Percentiles rank a stretch among this genome's conserved stretches.
phyloP scores from a whole-genome alignment of 2,888 invertebrate genomes.

The Strigamia maritima region DNA sequence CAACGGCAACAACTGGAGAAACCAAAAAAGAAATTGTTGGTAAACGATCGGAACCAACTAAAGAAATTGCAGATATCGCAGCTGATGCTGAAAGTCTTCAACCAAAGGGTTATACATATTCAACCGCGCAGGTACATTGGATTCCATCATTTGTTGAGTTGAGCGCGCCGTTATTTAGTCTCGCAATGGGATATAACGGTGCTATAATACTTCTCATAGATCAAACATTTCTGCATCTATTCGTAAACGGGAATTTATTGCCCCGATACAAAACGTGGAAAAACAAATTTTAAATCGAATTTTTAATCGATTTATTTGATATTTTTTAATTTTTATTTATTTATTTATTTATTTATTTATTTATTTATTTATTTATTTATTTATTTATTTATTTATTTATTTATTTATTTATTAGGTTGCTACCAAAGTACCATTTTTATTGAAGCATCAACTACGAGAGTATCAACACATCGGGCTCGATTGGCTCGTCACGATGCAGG shows the following conservation, averaged over 20 bases:
- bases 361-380: slow-evolving; percentile 45
- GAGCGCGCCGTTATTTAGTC: not conserved
- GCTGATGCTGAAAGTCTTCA: slow-evolving; percentile 93
- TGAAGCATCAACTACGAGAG: slow-evolving; percentile 85
- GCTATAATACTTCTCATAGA: slow-evolving; percentile 1
- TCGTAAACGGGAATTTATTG: not conserved
- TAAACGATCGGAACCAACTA: slow-evolving; percentile 44
- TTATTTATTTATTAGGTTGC: slow-evolving; percentile 62
- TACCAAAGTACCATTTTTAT: slow-evolving; percentile 86
- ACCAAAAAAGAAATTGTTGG: not conserved
- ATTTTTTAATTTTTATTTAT: too few species aligned
- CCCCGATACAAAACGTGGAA: too few species aligned
- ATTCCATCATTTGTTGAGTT: not conserved
- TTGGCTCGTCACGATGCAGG: slow-evolving; percentile 95
- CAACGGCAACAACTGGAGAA: slow-evolving; percentile 40
- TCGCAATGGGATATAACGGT: not conserved
- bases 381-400: slow-evolving; percentile 45
- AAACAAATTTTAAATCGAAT: too few species aligned
- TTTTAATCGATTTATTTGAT: too few species aligned
- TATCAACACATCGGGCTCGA: slow-evolving; percentile 97
- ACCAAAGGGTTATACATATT: slow-evolving; percentile 94
- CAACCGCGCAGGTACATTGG: slow-evolving; percentile 76
- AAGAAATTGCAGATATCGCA: slow-evolving; percentile 84
- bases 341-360: slow-evolving; percentile 44
- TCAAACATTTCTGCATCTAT: not conserved